phyloP scores from a whole-genome alignment of 2,888 invertebrate genomes.

The Parelbella ahira region DNA sequence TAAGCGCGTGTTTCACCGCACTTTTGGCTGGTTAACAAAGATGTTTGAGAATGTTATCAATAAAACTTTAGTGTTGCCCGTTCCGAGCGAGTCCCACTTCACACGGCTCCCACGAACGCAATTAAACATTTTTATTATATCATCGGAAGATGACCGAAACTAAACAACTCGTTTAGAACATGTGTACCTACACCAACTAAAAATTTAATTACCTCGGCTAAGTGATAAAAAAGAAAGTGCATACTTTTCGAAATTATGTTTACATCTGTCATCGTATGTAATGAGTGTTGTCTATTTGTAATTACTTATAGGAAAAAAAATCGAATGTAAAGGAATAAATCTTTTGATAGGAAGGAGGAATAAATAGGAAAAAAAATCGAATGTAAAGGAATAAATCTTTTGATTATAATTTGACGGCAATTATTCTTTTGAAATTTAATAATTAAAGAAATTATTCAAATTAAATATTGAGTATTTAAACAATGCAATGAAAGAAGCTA shows the following conservation, averaged over 20 bases:
- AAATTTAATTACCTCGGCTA: constrained; percentile 11
- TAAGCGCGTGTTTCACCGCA: too few relatives aligned
- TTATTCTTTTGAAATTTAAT: too few relatives aligned
- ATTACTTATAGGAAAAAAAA: too few relatives aligned
- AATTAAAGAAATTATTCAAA: too few relatives aligned
- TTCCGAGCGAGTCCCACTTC: constrained; percentile 9
- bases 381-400: too few relatives aligned
- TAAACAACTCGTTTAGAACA: constrained; percentile 10
- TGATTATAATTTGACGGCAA: too few relatives aligned
- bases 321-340: too few relatives aligned
- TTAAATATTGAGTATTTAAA: too few relatives aligned
- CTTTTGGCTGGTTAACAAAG: too few relatives aligned
- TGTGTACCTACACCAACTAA: constrained; percentile 1
- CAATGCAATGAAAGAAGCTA: too few relatives aligned
- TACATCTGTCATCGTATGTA: neutral
- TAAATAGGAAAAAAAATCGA: too few relatives aligned
- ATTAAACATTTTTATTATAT: constrained; percentile 24
- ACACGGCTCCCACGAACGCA: constrained; percentile 12
- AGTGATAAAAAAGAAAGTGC: constrained; percentile 17
- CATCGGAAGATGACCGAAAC: constrained; percentile 12
- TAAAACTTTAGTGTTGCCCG: constrained; percentile 12
- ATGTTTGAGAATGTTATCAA: constrained; percentile 9
- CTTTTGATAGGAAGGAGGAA: too few relatives aligned
- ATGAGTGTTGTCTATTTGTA: neutral
- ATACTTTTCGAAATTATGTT: constrained; percentile 4